Conservation (phyloP, 1,140 invertebrate species). For the Acromyrmex heyeri region DNA sequence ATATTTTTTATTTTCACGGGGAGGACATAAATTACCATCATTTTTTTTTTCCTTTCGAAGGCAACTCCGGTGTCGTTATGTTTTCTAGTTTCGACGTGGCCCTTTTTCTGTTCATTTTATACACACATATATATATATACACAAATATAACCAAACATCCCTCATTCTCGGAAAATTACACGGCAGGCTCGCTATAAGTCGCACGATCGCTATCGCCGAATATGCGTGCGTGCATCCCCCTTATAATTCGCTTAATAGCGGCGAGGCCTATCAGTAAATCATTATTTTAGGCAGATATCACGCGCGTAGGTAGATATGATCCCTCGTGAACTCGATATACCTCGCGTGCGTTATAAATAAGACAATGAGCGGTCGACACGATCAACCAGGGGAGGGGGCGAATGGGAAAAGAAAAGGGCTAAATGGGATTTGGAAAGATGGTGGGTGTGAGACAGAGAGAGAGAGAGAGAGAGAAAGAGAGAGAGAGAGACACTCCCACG, state of each 20-base stretch:
- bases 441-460: neutral
- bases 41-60: neutral
- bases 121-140: too few relatives aligned
- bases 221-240: conserved; percentile 25
- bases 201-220: conserved; percentile 30
- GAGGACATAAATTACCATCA: neutral
- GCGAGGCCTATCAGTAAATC: conserved; percentile 43
- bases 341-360: conserved; percentile 47
- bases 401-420: neutral
- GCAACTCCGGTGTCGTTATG: neutral
- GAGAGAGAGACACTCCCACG: neutral
- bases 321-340: conserved; percentile 2
- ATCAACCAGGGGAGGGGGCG: neutral
- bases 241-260: conserved; percentile 45
- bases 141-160: neutral
- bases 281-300: conserved; percentile 54
- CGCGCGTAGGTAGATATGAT: conserved; percentile 7
- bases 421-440: neutral
- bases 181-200: neutral
- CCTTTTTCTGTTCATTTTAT: neutral
- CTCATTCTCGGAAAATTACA: conserved; percentile 42
- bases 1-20: neutral
- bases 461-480: neutral
- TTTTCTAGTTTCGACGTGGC: neutral
- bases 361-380: conserved; percentile 16